phyloP scores from a whole-genome alignment of 2,113 vertebrate genomes.

The Diphyllodes magnificus region DNA sequence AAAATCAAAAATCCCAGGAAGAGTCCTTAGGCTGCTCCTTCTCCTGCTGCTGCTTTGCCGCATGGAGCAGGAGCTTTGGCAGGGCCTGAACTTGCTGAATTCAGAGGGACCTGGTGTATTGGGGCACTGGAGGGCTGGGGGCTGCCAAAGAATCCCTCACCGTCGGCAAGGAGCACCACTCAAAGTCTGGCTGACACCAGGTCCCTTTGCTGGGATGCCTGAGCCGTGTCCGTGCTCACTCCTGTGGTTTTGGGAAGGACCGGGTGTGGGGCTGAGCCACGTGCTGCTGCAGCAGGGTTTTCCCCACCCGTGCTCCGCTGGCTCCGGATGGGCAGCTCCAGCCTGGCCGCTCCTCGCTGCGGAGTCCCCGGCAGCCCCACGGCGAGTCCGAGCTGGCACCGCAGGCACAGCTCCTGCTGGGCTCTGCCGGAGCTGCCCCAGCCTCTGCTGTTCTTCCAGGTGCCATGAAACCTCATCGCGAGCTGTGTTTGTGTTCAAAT shows the following conservation, averaged over 20 bases:
- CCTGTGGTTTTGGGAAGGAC: not conserved
- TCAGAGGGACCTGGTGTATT: rapidly evolving
- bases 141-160: not conserved
- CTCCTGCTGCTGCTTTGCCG: not conserved
- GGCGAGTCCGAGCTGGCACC: rapidly evolving
- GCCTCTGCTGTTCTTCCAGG: not conserved
- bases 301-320: not conserved
- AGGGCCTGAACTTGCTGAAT: not conserved
- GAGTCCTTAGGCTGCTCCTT: not conserved
- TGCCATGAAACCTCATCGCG: rapidly evolving
- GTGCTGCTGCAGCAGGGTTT: not conserved
- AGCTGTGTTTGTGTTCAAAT: not conserved
- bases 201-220: not conserved
- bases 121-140: rapidly evolving
- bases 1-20: not conserved
- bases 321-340: not conserved
- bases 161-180: not conserved
- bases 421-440: not conserved
- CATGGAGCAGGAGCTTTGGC: not conserved
- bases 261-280: not conserved
- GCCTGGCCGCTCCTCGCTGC: rapidly evolving
- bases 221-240: not conserved
- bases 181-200: not conserved
- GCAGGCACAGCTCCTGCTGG: rapidly evolving
- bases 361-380: rapidly evolving